Base-by-base conservation (phyloP, 2,113 vertebrate species). In the Psettodes erumei region DNA sequence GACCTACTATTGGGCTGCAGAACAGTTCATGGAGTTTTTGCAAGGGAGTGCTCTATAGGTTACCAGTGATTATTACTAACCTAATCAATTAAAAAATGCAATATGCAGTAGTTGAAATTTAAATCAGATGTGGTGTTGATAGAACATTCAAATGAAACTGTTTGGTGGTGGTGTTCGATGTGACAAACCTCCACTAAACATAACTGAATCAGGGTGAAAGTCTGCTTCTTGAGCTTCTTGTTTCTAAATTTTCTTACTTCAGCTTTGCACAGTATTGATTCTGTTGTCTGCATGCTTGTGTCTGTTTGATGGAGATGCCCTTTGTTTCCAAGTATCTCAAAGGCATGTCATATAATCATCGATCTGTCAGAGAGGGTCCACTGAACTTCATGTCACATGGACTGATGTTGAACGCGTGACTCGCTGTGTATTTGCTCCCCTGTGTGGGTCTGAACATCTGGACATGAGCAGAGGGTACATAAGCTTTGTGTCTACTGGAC, bases 291-390 rank as follows among this genome's bases (percentile, higher is more conserved):
- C 53, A 19, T 48, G 12, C 30, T 4, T 47, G 10, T 45, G 6
- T 70, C 50, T 0, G 6, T 15, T 25, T 23, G 28, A 43, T 6
- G 15, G 32, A 19, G 32, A 21, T 6, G 21, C 50, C 15, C 32
- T 38, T n/a, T n/a, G 8, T 71, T 5, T 47, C 18, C 37, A 7
- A 53, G 6, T 61, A 35, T 61, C 55, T 61, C 19, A 6, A 8
- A 5, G 16, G 15, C 21, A 28, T 23, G 8, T 76, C 71, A 86
- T 77, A 86, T n/a, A n/a, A n/a, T n/a, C n/a, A n/a, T 86, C 80
- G 69, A 25, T 69, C 19, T 9, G 27, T 47, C 27, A 30, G 1
- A 28, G 58, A 76, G 50, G 43, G 66, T 82, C 51, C 7, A 75
- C 2, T 70, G 62, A 71, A 64, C 56, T n/a, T 8, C 10, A 1